A percentile compares a stretch with the other conserved stretches of the same genome.
phyloP scores from a whole-genome alignment of 2,113 vertebrate genomes.

The Ia io region DNA sequence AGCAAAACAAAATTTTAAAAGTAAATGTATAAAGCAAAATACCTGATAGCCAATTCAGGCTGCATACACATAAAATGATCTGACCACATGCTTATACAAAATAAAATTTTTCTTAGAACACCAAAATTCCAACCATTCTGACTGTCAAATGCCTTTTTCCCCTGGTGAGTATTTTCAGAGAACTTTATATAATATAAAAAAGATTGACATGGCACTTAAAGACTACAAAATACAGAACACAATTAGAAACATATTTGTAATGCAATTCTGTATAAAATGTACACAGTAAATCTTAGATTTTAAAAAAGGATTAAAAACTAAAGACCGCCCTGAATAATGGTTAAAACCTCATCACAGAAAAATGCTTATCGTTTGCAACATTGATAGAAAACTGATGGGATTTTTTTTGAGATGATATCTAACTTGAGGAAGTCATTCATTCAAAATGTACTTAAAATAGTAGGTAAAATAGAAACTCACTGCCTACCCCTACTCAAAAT shows the following conservation, averaged over 20 bases:
- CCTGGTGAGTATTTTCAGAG: conserved; percentile 69
- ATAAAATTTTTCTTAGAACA: conserved; percentile 59
- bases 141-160: conserved; percentile 56
- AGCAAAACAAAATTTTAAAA: conserved; percentile 57
- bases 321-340: conserved; percentile 59
- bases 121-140: conserved; percentile 60
- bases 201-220: conserved; percentile 79
- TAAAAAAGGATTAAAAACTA: conserved; percentile 68
- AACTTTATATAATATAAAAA: conserved; percentile 66
- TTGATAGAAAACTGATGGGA: conserved; percentile 39
- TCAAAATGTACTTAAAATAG: conserved; percentile 42
- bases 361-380: conserved; percentile 48
- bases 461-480: conserved; percentile 55
- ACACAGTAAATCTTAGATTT: conserved; percentile 53
- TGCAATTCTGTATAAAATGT: conserved; percentile 71
- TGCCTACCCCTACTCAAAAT: conserved; percentile 45
- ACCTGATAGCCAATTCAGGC: conserved; percentile 73
- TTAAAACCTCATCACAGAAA: conserved; percentile 74
- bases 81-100: conserved; percentile 74
- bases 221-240: conserved; percentile 70
- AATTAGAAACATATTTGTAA: conserved; percentile 75
- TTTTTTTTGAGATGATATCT: conserved; percentile 53
- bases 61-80: conserved; percentile 64
- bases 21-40: conserved; percentile 70
- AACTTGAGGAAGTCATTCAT: conserved; percentile 53